Evolutionary conservation across 2,113 vertebrate species (phyloP).

Genomic region (Odocoileus hemionus): DNA sequence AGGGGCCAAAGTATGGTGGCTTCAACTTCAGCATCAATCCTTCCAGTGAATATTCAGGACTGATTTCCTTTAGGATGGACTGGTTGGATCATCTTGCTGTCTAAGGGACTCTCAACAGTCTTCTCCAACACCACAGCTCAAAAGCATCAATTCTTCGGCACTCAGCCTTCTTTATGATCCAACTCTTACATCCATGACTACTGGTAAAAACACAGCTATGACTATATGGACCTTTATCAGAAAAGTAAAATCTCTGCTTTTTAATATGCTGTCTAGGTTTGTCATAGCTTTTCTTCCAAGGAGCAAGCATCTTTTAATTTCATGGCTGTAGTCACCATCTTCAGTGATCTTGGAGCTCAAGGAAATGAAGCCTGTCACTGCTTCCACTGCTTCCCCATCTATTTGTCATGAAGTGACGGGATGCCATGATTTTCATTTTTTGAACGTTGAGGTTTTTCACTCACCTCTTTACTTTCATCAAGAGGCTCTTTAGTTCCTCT

Average conservation of each 20-base stretch:
- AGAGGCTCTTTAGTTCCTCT: background rate
- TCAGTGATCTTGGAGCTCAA: background rate
- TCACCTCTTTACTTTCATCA: background rate
- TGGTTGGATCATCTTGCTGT: background rate
- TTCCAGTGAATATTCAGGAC: background rate
- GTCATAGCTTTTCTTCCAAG: background rate
- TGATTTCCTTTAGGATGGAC: background rate
- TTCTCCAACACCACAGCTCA: background rate
- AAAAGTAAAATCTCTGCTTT: background rate
- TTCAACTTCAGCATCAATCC: background rate
- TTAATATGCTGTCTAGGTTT: background rate
- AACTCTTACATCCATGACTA: background rate
- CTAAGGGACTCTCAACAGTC: background rate
- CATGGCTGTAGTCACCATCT: background rate
- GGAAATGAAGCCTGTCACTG: background rate
- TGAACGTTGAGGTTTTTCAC: background rate
- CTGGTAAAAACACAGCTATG: background rate
- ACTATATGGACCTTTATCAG: background rate
- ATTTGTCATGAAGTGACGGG: background rate
- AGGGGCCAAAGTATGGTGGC: background rate
- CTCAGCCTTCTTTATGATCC: background rate
- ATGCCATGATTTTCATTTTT: background rate
- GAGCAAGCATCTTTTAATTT: background rate
- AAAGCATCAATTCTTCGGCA: background rate
- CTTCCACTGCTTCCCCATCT: background rate